phyloP scores from a whole-genome alignment of 2,888 invertebrate genomes.

The Dryobotodes eremita region DNA sequence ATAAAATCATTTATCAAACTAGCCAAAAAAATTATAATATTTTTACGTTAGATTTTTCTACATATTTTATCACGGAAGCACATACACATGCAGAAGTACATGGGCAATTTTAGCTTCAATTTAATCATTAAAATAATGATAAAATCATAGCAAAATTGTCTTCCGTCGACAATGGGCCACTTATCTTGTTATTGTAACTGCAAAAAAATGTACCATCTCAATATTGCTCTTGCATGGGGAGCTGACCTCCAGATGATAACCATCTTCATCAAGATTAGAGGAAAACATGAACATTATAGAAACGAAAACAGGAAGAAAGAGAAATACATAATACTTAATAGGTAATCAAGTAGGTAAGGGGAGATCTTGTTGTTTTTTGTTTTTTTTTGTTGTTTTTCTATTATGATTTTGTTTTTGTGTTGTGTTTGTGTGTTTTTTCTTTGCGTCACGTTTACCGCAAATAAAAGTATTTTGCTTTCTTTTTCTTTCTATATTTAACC shows the following conservation, averaged over 20 bases:
- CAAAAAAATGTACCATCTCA: slow-evolving; percentile 45
- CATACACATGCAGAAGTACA: slow-evolving; percentile 11
- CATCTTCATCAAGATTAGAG: background rate
- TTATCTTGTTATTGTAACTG: slow-evolving; percentile 57
- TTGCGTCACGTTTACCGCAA: no score
- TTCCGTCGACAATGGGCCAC: slow-evolving; percentile 51
- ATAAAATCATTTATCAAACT: no score
- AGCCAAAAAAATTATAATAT: slow-evolving; percentile 24
- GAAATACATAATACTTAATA: background rate
- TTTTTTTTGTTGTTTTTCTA: no score
- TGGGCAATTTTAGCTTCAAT: slow-evolving; percentile 50
- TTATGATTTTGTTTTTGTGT: no score
- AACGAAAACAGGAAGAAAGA: background rate
- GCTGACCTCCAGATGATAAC: background rate
- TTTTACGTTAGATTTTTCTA: slow-evolving; percentile 13
- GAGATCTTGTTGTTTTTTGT: no score
- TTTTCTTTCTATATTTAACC: no score
- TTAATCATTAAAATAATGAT: slow-evolving; percentile 64
- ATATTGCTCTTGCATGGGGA: slow-evolving; percentile 23
- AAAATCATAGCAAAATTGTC: slow-evolving; percentile 55
- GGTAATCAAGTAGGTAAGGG: background rate
- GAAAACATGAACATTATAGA: background rate
- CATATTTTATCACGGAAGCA: slow-evolving; percentile 22
- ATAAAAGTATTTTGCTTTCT: no score
- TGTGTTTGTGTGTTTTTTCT: no score